A percentile compares a stretch with the other conserved stretches of the same genome.
Evolutionary conservation across 2,888 invertebrate genomes (phyloP).

Genomic region (Pristionchus fissidentatus): DNA sequence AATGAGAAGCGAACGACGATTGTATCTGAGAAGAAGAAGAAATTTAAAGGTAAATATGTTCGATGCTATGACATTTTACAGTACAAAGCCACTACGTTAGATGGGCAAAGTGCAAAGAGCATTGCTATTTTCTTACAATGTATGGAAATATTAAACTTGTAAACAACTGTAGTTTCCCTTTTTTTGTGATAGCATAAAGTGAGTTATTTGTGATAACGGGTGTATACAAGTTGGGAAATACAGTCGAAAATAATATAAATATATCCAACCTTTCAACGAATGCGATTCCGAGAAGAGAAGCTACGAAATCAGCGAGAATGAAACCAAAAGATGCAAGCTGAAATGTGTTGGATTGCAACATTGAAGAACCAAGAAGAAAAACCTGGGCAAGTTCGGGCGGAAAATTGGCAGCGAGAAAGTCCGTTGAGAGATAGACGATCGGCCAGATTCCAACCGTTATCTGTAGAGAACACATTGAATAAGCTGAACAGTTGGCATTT

Average conservation of each 20-base stretch:
- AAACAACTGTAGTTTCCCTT: too few species aligned
- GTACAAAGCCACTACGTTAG: background rate
- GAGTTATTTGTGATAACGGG: too few species aligned
- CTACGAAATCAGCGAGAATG: slow-evolving; percentile 62
- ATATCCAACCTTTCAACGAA: slow-evolving; percentile 45
- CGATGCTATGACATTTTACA: background rate
- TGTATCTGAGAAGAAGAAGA: slow-evolving; percentile 52
- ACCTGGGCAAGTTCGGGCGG: slow-evolving; percentile 41
- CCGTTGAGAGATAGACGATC: slow-evolving; percentile 49
- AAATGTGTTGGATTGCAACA: background rate
- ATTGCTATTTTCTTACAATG: background rate
- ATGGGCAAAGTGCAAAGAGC: background rate
- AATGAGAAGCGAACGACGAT: slow-evolving; percentile 62
- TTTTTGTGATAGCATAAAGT: too few species aligned
- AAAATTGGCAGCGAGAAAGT: slow-evolving; percentile 44
- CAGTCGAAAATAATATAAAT: too few species aligned
- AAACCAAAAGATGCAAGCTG: slow-evolving; percentile 61
- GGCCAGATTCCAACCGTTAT: slow-evolving; percentile 62
- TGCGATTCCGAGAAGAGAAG: slow-evolving; percentile 33
- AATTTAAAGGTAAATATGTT: background rate
- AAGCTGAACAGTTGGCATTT: background rate
- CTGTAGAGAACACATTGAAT: slow-evolving; percentile 42
- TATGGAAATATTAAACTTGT: background rate
- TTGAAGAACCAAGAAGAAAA: background rate
- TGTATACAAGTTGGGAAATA: background rate